These are phyloP conservation scores for Drosophila mercatorum DNA, from an alignment of 2,888 invertebrate species.

Conservation along the genomic window DNA sequence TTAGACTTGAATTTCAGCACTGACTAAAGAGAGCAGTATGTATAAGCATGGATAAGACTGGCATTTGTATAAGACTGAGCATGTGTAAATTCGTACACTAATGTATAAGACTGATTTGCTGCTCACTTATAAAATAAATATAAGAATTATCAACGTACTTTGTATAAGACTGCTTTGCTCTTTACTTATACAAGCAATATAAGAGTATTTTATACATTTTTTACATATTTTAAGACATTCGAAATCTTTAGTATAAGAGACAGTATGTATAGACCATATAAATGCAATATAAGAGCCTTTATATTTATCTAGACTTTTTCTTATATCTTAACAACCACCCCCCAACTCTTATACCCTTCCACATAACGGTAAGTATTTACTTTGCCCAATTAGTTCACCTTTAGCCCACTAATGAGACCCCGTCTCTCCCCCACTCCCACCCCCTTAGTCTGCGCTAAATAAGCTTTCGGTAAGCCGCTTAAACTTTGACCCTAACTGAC, in stretches of 20 bases:
- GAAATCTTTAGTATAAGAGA: too few species aligned
- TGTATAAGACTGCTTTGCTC: neutral
- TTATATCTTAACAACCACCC: too few species aligned
- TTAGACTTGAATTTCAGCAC: neutral
- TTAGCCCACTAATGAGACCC: conserved; percentile 17
- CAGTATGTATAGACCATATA: too few species aligned
- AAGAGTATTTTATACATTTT: neutral
- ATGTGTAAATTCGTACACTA: too few species aligned
- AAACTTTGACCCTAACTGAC: conserved; percentile 55
- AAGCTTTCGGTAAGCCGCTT: conserved; percentile 60
- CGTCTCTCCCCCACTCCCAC: neutral
- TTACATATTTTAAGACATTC: too few species aligned
- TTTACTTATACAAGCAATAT: neutral
- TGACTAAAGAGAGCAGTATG: neutral
- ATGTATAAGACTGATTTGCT: too few species aligned
- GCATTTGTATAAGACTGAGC: neutral
- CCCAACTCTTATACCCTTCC: neutral
- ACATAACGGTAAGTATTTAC: conserved; percentile 2
- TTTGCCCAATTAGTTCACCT: conserved; percentile 44
- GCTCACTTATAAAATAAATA: neutral
- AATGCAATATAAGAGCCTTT: too few species aligned
- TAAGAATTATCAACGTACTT: too few species aligned
- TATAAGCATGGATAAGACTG: too few species aligned
- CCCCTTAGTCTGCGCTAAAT: conserved; percentile 3
- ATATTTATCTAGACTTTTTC: neutral